Base-by-base conservation (phyloP, 2,888 invertebrate species). In the Scaptomyza cyrtandrae region DNA sequence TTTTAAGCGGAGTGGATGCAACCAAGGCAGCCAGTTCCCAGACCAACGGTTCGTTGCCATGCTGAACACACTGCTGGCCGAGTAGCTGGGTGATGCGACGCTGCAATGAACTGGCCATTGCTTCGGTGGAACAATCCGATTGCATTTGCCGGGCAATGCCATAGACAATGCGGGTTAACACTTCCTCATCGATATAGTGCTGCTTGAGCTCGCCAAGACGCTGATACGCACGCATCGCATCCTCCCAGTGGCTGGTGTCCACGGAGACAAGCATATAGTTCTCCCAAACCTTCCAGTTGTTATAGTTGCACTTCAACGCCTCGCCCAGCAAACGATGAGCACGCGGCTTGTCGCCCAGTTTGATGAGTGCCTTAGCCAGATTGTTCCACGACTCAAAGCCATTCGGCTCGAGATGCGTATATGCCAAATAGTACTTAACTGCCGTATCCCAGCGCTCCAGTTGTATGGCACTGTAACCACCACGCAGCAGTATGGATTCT, bases 351-450 rank as follows among this genome's bases (percentile, higher is more conserved):
- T 99, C 96, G 0, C 96, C 96, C 57, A 96, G 93, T 88, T 97
- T 96, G 9, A 98, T 95, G 83, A 98, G 97, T 3, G 97, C 97
- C 89, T 98, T 98, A 13, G 98, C 98, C 64, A 99, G 93, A 92
- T 99, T 99, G 92, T 98, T 99, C 99, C 99, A 99, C 0, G 98
- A 98, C 92, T 99, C 98, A 91, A 97, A 99, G 58, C 96, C 96
- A 92, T 96, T 93, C 0, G 95, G 96, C 83, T 98, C 98, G n/a
- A 99, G 93, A 76, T 95, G 95, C 14, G 98, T 97, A 90, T 97
- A 98, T 53, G 95, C 94, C 48, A 97, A 94, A 91, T 98, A 99
- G 0, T 97, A 97, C 31, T 94, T 95, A 0, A 96, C 97, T 0
- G 98, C 96, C 11, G 95, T 89, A 81, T 96, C 95, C 97, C 97